Evolutionary conservation across 2,113 vertebrate species (phyloP).

Genomic region (Anolis sagrei): DNA sequence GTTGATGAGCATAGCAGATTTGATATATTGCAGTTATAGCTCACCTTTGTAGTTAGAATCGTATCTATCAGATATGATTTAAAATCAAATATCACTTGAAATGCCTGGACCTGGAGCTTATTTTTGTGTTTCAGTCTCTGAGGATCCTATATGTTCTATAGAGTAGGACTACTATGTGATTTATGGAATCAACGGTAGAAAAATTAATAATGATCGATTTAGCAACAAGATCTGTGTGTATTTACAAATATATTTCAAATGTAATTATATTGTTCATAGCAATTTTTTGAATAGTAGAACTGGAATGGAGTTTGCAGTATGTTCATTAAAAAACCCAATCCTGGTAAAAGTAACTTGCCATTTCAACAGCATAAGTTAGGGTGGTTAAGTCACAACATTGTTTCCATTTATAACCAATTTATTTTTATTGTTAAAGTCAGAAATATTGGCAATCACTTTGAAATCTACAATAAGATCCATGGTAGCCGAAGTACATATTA

Average conservation of each 20-base stretch:
- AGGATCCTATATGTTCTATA: neutral
- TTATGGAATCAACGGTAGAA: neutral
- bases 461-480: neutral
- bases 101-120: neutral
- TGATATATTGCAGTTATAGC: neutral
- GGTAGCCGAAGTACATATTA: neutral
- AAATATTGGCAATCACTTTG: neutral
- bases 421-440: no score
- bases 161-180: neutral
- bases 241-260: neutral
- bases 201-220: neutral
- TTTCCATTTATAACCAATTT: neutral
- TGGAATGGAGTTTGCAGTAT: neutral
- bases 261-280: neutral
- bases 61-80: no score
- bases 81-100: neutral
- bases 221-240: neutral
- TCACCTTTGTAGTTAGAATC: neutral
- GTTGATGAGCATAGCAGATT: neutral
- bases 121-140: slow-evolving; percentile 15
- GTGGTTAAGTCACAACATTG: neutral
- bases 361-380: neutral
- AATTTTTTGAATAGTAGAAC: neutral
- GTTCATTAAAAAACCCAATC: neutral
- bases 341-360: neutral